Evolutionary conservation across 2,797 vertebrate genomes (phyloP).

Genomic region (Falco naumanni): DNA sequence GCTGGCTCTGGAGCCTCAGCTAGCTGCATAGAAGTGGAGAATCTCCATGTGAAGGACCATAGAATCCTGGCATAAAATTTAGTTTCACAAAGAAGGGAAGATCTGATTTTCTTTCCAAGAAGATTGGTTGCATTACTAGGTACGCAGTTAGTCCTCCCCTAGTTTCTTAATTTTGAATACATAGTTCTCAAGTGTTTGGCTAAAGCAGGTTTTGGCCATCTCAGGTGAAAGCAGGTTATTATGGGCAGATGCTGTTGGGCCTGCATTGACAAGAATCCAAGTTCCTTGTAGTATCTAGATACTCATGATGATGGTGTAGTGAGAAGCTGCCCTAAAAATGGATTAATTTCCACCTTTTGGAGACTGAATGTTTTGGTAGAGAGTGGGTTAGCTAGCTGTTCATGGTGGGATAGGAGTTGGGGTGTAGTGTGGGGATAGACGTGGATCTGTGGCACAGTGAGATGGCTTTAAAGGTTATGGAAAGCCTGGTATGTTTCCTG

Average conservation of each 20-base stretch:
- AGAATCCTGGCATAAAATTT: background rate
- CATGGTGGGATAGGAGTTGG: background rate
- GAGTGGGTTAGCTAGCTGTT: background rate
- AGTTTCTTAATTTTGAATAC: background rate
- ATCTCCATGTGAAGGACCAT: background rate
- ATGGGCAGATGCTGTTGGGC: background rate
- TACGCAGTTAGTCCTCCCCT: background rate
- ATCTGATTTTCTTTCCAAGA: background rate
- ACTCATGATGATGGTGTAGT: background rate
- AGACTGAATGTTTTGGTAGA: background rate
- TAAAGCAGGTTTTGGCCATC: background rate
- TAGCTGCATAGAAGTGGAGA: background rate
- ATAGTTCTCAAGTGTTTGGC: background rate
- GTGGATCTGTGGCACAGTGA: background rate
- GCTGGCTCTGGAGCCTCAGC: background rate
- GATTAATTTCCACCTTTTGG: background rate
- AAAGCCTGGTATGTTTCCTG: background rate
- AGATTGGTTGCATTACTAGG: background rate
- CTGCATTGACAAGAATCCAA: background rate
- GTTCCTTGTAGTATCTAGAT: background rate
- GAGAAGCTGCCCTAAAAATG: background rate
- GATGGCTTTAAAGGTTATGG: background rate
- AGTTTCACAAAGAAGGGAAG: background rate
- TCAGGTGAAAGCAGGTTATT: background rate
- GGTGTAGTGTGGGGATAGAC: background rate